Percentiles rank a stretch among this genome's conserved stretches.
Conservation (phyloP, 1,140 invertebrate genomes). For the Drosophila sechellia region DNA sequence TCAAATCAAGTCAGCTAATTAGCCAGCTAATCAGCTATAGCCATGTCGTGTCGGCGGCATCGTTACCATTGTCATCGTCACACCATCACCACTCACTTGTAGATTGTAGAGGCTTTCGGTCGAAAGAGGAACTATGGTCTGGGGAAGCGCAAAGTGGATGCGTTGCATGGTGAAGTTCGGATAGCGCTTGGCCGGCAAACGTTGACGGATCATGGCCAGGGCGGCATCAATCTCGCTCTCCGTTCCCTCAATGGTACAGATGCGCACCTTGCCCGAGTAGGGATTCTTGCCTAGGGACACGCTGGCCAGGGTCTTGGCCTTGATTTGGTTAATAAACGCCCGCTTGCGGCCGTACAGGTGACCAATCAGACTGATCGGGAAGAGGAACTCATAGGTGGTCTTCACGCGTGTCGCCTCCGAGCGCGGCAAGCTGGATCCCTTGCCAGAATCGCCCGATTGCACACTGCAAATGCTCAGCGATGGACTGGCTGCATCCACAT, state of each 20-base stretch:
- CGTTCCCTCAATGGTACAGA: conserved; percentile 93
- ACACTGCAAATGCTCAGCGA: conserved; percentile 82
- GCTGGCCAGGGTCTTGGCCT: conserved; percentile 90
- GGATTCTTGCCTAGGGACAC: conserved; percentile 92
- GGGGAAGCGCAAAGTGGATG: conserved; percentile 87
- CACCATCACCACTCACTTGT: conserved; percentile 65
- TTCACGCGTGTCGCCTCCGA: conserved; percentile 76
- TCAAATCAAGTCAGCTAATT: conserved; percentile 5
- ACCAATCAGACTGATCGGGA: conserved; percentile 92
- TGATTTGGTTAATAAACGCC: conserved; percentile 92
- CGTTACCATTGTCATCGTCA: conserved; percentile 11
- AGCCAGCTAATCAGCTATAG: conserved; percentile 1
- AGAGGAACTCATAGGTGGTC: conserved; percentile 90
- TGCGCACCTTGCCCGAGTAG: conserved; percentile 89
- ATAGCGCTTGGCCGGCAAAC: conserved; percentile 92
- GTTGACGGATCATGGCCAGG: conserved; percentile 92
- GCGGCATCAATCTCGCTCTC: conserved; percentile 91
- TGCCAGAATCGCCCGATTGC: conserved; percentile 83
- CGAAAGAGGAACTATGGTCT: conserved; percentile 80
- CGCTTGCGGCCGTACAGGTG: conserved; percentile 94
- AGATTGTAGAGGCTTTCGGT: conserved; percentile 74
- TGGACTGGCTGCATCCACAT: conserved; percentile 78
- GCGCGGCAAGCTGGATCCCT: conserved; percentile 80
- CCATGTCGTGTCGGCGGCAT: conserved; percentile 19
- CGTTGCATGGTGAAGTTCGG: conserved; percentile 92